Percentiles rank a stretch among this genome's conserved stretches.
Conservation (phyloP, 2,113 vertebrate species). For the Atlantisia rogersi region DNA sequence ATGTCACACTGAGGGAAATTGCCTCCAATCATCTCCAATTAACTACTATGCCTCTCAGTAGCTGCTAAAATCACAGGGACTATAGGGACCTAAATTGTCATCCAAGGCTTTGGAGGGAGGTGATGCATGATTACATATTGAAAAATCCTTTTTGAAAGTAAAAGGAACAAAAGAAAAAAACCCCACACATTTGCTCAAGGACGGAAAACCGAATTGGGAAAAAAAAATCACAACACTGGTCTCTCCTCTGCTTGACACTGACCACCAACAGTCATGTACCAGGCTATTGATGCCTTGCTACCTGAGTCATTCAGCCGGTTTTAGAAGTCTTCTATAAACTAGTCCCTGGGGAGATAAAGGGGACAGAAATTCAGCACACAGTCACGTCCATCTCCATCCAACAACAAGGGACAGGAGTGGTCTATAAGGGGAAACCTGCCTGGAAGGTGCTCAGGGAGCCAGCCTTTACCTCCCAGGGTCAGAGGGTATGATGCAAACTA, state of each 20-base stretch:
- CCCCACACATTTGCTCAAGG: neutral
- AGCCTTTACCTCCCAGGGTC: neutral
- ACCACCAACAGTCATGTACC: rapidly evolving
- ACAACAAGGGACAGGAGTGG: too few relatives aligned
- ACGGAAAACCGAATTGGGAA: neutral
- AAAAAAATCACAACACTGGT: neutral
- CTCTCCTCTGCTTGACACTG: neutral
- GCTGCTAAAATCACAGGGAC: neutral
- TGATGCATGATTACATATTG: neutral
- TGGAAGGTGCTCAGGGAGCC: neutral
- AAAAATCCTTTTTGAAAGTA: neutral
- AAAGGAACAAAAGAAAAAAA: neutral
- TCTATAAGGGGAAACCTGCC: neutral
- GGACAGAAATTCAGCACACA: neutral
- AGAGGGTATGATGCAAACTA: neutral
- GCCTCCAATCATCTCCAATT: neutral
- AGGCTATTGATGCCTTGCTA: rapidly evolving
- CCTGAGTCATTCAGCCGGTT: neutral
- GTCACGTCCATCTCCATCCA: neutral
- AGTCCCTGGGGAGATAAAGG: neutral
- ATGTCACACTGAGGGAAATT: neutral
- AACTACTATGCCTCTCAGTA: neutral
- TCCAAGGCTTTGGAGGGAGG: neutral
- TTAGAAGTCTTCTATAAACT: neutral
- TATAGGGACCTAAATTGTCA: neutral